These are phyloP conservation scores for Mesaphorura yosii DNA, from an alignment of 1,140 invertebrate species.

Conservation along the genomic window DNA sequence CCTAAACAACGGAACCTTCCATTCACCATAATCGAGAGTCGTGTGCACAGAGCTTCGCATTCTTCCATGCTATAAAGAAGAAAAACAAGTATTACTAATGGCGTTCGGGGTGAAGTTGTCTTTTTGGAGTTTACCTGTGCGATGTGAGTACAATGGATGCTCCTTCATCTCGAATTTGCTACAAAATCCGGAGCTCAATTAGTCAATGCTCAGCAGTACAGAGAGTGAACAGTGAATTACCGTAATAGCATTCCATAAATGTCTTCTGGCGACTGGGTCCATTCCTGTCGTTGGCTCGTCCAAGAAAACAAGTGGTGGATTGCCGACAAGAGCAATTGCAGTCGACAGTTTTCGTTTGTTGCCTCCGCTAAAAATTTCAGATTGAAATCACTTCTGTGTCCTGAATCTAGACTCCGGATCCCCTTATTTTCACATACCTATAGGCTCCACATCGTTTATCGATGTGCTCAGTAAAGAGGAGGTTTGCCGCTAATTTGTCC, in stretches of 20 bases:
- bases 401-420: background rate
- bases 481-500: slow-evolving; percentile 34
- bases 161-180: slow-evolving; percentile 20
- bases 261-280: slow-evolving; percentile 37
- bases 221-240: no score
- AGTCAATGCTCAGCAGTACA: no score
- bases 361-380: slow-evolving; percentile 39
- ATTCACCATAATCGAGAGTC: slow-evolving; percentile 50
- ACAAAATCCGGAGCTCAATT: no score
- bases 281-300: slow-evolving; percentile 39
- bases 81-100: slow-evolving; percentile 33
- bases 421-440: slow-evolving; percentile 32
- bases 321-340: slow-evolving; percentile 49
- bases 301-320: slow-evolving; percentile 50
- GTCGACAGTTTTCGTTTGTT: slow-evolving; percentile 53
- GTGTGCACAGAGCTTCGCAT: slow-evolving; percentile 62
- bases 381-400: no score
- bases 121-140: slow-evolving; percentile 18
- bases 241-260: slow-evolving; percentile 29
- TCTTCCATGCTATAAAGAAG: slow-evolving; percentile 64
- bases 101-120: slow-evolving; percentile 1
- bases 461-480: slow-evolving; percentile 37
- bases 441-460: slow-evolving; percentile 38
- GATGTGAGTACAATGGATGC: slow-evolving; percentile 29
- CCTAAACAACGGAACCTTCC: slow-evolving; percentile 53